Base-by-base conservation (phyloP, 2,113 vertebrate genomes). In the Paralichthys olivaceus region DNA sequence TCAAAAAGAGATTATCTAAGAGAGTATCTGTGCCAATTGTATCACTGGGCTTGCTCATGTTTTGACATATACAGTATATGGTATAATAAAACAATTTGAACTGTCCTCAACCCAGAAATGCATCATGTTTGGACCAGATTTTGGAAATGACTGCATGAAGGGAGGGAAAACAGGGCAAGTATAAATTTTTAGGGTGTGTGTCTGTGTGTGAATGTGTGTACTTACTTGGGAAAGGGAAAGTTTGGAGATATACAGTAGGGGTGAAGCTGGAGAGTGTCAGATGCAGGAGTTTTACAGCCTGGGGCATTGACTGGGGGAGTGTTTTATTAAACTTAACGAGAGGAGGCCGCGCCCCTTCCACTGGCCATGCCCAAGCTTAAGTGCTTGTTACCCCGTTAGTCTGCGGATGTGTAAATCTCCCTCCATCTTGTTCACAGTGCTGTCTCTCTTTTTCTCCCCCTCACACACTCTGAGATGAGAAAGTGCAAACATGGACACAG, bases 271-370 rank as follows among this genome's bases (percentile, higher is more conserved):
- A 79, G 68, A 80, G 78, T 75, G 82, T 86, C 60, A 64, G 72
- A 87, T 67, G 78, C 57, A 66, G 53, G 65, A 84, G 86, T 86
- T 91, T 92, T 92, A 92, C 83, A 54, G 74, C 80, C 29, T 1
- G 4, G 76, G 83, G 69, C 84, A 87, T 89, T 79, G 86, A 90
- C 88, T 88, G 69, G 76, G 78, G 88, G 85, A 90, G 90, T 84
- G 83, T 90, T 91, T 91, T 89, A 92, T 92, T 89, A 83, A 93
- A 92, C 86, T 92, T 91, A 93, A 91, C 74, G 81, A 91, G 89
- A 85, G 62, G 60, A 77, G 83, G 84, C 79, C 65, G 54, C 63
- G 68, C 86, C 90, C 84, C 84, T 63, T 86, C 71, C 63, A 84
- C 85, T 81, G 57, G 69, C 75, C 77, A 68, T 82, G 84, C 83